These are phyloP conservation scores for Fundulus diaphanus DNA, from an alignment of 2,797 vertebrate species.

Conservation along the genomic window DNA sequence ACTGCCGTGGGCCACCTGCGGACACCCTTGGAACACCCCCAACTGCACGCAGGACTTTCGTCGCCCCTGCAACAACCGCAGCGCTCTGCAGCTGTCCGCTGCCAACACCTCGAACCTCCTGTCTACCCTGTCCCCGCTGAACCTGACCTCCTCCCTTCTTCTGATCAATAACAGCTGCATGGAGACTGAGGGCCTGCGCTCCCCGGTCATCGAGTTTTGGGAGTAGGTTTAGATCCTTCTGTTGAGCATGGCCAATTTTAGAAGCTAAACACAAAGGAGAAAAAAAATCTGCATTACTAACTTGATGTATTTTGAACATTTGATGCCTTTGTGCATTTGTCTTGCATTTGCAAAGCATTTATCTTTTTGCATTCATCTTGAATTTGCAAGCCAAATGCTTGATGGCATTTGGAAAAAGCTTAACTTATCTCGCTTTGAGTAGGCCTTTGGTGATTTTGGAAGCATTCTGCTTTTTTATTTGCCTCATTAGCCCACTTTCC, in stretches of 20 bases:
- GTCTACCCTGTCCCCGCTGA: slow-evolving; percentile 51
- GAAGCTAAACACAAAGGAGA: neutral
- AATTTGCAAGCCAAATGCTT: slow-evolving; percentile 7
- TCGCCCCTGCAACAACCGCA: slow-evolving; percentile 77
- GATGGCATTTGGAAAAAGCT: slow-evolving; percentile 7
- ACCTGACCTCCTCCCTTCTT: slow-evolving; percentile 67
- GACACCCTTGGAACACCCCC: slow-evolving; percentile 85
- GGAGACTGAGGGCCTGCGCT: slow-evolving; percentile 80
- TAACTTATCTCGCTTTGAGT: neutral
- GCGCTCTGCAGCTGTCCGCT: slow-evolving; percentile 46
- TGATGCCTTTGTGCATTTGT: neutral
- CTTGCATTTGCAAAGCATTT: no score
- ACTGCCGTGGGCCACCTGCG: slow-evolving; percentile 87
- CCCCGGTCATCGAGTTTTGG: slow-evolving; percentile 88
- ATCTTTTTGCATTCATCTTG: neutral
- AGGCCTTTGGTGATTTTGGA: neutral
- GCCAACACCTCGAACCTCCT: slow-evolving; percentile 54
- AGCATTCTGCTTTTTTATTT: neutral
- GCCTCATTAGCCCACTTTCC: slow-evolving; percentile 5
- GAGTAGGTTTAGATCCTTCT: slow-evolving; percentile 78
- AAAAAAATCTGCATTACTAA: neutral
- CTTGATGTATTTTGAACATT: neutral
- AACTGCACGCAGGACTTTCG: slow-evolving; percentile 87
- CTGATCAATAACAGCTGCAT: slow-evolving; percentile 77
- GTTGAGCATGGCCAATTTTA: slow-evolving; percentile 10